These are phyloP conservation scores for Stramonita haemastoma DNA, from an alignment of 2,888 invertebrate genomes.

Conservation along the genomic window DNA sequence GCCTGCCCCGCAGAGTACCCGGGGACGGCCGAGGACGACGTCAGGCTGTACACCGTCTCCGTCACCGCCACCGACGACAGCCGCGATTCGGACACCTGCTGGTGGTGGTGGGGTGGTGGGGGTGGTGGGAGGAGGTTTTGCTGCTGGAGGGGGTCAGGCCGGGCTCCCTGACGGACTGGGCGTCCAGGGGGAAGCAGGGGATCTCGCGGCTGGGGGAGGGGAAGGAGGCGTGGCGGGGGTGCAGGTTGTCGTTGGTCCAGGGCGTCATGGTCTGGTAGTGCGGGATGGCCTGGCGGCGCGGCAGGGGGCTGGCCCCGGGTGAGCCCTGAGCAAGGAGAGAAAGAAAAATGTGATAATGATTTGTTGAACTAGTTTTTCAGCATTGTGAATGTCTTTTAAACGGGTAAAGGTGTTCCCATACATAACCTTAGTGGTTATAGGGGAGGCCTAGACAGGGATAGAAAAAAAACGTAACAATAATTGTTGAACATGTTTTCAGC, in stretches of 20 bases:
- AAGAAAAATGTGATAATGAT: too few species aligned
- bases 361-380: too few species aligned
- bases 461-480: too few species aligned
- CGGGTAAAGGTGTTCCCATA: too few species aligned
- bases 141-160: neutral
- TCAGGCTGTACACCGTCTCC: constrained; percentile 32
- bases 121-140: neutral
- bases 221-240: constrained; percentile 4
- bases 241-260: constrained; percentile 36
- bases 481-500: too few species aligned
- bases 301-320: neutral
- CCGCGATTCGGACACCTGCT: neutral
- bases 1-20: constrained; percentile 8
- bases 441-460: too few species aligned
- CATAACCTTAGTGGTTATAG: too few species aligned
- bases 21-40: neutral
- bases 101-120: too few species aligned
- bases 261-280: constrained; percentile 40
- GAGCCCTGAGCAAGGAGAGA: constrained; percentile 21
- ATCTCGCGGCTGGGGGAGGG: constrained; percentile 22
- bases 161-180: neutral
- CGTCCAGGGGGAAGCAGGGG: constrained; percentile 31
- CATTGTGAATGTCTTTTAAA: too few species aligned
- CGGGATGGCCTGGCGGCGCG: constrained; percentile 21
- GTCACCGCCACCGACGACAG: constrained; percentile 16